Percentiles rank a stretch among this genome's conserved stretches.
Conservation (phyloP, 2,797 vertebrate species). For the Enteromius mattozi region DNA sequence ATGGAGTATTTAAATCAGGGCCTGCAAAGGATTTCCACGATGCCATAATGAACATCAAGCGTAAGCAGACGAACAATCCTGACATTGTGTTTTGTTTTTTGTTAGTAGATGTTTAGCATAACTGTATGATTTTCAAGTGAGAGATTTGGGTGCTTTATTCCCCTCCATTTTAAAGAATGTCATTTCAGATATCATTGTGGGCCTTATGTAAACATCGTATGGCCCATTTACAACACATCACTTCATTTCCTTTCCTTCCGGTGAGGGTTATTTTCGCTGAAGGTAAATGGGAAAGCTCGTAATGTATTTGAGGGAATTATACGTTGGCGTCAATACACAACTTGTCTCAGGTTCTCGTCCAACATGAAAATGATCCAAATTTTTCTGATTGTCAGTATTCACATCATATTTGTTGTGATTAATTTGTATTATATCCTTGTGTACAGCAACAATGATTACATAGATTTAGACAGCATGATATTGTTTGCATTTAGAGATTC, state of each 20-base stretch:
- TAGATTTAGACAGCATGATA: constrained; percentile 78
- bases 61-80: constrained; percentile 21
- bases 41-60: constrained; percentile 38
- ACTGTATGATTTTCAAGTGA: constrained; percentile 48
- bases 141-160: constrained; percentile 34
- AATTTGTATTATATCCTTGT: constrained; percentile 78
- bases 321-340: constrained; percentile 51
- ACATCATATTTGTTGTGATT: constrained; percentile 51
- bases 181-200: constrained; percentile 40
- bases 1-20: constrained; percentile 51
- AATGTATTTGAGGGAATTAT: constrained; percentile 35
- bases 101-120: constrained; percentile 47
- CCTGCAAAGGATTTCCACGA: constrained; percentile 49
- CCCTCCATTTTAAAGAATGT: constrained; percentile 28
- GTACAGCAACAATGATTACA: constrained; percentile 80
- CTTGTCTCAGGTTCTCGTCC: constrained; percentile 64
- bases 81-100: constrained; percentile 45
- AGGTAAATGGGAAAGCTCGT: constrained; percentile 32
- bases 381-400: constrained; percentile 52
- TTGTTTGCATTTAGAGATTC: constrained; percentile 67
- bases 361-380: constrained; percentile 38
- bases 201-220: constrained; percentile 42
- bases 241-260: constrained; percentile 1
- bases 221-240: constrained; percentile 33
- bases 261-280: constrained; percentile 2